phyloP scores from a whole-genome alignment of 2,113 vertebrate genomes.

The Uria lomvia region DNA sequence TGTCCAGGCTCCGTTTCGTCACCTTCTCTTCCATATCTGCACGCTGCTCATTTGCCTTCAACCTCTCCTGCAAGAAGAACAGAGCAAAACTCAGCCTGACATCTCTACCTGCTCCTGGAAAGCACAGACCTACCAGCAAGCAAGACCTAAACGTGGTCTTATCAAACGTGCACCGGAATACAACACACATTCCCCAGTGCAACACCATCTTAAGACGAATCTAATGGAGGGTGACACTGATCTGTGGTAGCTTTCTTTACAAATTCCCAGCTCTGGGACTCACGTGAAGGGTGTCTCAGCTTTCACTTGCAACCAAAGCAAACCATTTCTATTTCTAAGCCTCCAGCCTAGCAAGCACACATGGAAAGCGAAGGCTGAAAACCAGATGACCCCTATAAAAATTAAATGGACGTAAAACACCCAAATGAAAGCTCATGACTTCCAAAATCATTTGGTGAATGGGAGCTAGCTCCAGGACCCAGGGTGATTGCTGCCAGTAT shows the following conservation, averaged over 20 bases:
- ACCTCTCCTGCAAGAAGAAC: constrained; percentile 79
- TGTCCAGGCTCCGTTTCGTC: constrained; percentile 79
- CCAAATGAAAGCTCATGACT: not conserved
- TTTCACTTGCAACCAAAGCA: not conserved
- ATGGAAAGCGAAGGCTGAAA: not conserved
- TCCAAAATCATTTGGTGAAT: not conserved
- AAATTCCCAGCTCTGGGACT: not conserved
- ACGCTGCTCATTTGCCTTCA: constrained; percentile 88
- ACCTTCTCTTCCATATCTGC: constrained; percentile 86
- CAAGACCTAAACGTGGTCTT: not conserved
- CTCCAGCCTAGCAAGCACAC: not conserved
- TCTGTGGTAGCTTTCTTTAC: not conserved
- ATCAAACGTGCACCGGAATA: not conserved
- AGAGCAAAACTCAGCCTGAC: not conserved
- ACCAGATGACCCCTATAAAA: not conserved
- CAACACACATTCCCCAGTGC: not conserved
- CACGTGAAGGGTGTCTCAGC: not conserved
- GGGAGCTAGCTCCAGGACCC: not conserved
- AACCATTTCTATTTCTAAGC: not conserved
- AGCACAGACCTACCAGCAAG: not conserved
- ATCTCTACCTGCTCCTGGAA: not conserved
- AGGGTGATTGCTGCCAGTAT: not conserved
- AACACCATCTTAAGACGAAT: not conserved
- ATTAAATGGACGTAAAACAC: not conserved
- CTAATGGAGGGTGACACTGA: not conserved